These are phyloP conservation scores for Hippocampus barbouri DNA, from an alignment of 2,113 vertebrate genomes.

Conservation along the genomic window DNA sequence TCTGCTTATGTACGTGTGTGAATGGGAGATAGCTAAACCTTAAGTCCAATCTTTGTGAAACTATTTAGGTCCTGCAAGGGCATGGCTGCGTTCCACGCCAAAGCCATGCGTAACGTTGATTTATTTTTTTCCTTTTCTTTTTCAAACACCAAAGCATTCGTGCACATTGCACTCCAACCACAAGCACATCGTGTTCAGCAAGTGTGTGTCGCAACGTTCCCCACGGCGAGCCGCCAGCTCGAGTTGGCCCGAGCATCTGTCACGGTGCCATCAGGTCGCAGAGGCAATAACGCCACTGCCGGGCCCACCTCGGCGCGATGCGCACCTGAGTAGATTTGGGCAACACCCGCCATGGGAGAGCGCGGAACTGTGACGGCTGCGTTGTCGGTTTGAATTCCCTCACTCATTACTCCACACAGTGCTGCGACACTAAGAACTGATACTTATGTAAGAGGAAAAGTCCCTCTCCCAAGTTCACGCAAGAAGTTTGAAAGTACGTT, in stretches of 20 bases:
- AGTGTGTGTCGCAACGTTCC: constrained; percentile 21
- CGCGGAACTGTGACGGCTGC: constrained; percentile 21
- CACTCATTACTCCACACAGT: constrained; percentile 42
- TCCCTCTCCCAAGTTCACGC: neutral
- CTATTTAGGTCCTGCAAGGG: constrained; percentile 18
- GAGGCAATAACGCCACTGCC: constrained; percentile 50
- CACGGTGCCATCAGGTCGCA: constrained; percentile 42
- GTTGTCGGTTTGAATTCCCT: constrained; percentile 47
- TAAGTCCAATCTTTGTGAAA: constrained; percentile 20
- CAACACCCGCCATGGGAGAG: constrained; percentile 31
- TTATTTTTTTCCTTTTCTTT: neutral
- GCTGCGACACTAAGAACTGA: neutral
- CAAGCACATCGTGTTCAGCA: neutral
- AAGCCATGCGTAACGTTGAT: constrained; percentile 7
- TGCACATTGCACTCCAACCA: neutral
- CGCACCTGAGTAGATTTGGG: constrained; percentile 46
- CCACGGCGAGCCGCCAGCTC: constrained; percentile 45
- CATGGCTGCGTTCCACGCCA: constrained; percentile 3
- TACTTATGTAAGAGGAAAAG: constrained; percentile 11
- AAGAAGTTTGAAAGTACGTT: neutral
- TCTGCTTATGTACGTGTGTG: constrained; percentile 8
- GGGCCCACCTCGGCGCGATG: constrained; percentile 44
- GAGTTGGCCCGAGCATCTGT: constrained; percentile 53
- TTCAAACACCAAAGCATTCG: constrained; percentile 6
- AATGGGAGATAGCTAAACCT: constrained; percentile 5